Evolutionary conservation across 2,797 vertebrate genomes (phyloP), one percentile per base, ranked within the genome.

Genomic region (Kryptolebias ocellatus): DNA sequence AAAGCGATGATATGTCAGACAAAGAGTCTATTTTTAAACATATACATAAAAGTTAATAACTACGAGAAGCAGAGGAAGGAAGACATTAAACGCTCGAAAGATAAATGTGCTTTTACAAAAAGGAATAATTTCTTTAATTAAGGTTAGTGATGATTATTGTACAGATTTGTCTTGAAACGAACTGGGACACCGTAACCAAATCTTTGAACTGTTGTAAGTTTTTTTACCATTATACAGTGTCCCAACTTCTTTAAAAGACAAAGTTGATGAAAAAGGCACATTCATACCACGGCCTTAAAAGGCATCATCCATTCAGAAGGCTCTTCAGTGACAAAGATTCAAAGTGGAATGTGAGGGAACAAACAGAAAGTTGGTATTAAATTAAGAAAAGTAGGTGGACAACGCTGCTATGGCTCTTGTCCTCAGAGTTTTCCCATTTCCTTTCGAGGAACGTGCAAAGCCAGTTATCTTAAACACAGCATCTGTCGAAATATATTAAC

Each of bases 191-290:
- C 10, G 2, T 12, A 44, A 39, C 28, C 0, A 6, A 42, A 20
- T 18, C 5, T 12, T 49, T 3, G n/a, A 4, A 28, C 28, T 17
- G n/a, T 11, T 50, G 28, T 28, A 11, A 42, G 24, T 18, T 5
- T 9, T 9, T 27, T 42, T 55, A 11, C 18, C n/a, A 61, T 62
- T 16, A 24, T 18, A 39, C 2, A 2, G 31, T 56, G 53, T 62
- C 53, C 18, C 47, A 46, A 52, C 47, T 31, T 58, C 45, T 58
- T 52, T 52, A 11, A 24, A 58, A 52, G 29, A 70, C 45, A 51
- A 47, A 42, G 47, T 31, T 27, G 6, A 79, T 63, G 74, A 54
- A 79, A 87, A 91, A 92, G 90, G 90, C 89, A 91, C 89, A 84
- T 87, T 89, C 83, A 87, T 85, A 83, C 69, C 59, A 85, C 64